Evolutionary conservation across 2,797 vertebrate species (phyloP).

Genomic region (Squalus acanthias): DNA sequence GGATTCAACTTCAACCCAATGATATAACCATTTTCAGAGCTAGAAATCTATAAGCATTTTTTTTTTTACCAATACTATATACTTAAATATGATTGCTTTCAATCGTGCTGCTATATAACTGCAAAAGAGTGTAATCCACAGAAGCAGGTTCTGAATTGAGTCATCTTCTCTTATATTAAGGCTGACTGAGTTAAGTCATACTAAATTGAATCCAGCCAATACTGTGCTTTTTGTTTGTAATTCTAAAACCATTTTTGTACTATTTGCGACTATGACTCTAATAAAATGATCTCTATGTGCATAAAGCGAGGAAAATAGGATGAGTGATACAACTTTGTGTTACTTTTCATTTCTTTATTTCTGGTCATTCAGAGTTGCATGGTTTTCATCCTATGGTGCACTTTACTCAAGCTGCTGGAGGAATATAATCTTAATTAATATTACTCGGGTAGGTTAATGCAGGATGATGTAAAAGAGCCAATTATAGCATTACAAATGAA

Average conservation of each 20-base stretch:
- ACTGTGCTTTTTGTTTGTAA: background rate
- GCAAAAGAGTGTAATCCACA: background rate
- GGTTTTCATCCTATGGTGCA: background rate
- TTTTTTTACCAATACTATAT: background rate
- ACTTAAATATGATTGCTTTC: background rate
- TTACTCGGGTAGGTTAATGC: background rate
- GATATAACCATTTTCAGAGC: background rate
- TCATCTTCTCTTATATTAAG: background rate
- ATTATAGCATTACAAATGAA: background rate
- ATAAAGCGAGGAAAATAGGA: background rate
- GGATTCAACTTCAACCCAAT: no score
- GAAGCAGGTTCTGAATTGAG: background rate
- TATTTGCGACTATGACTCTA: background rate
- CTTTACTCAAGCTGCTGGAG: background rate
- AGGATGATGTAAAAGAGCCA: background rate
- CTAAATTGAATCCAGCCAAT: background rate
- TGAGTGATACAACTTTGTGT: background rate
- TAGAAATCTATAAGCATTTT: background rate
- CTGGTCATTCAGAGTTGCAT: background rate
- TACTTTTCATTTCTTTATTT: background rate
- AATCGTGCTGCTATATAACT: background rate
- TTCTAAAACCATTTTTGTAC: background rate
- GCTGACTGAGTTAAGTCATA: background rate
- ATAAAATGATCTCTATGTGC: background rate
- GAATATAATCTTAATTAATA: background rate